Evolutionary conservation across 2,888 invertebrate species (phyloP).

Genomic region (Macrosiphum euphorbiae): DNA sequence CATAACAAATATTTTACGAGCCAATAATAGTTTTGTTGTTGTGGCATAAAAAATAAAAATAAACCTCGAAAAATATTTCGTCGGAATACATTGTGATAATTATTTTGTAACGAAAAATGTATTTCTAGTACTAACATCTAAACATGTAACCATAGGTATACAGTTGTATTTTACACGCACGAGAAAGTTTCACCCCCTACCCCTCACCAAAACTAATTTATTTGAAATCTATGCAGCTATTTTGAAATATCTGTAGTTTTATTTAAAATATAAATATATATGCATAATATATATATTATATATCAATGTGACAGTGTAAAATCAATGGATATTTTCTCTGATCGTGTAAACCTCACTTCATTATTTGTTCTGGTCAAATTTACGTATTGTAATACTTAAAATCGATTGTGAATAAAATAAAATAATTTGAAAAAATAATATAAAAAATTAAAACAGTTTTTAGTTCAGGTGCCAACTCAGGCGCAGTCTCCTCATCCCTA

Average conservation of each 20-base stretch:
- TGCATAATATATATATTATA: neutral
- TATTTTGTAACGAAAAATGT: too few relatives aligned
- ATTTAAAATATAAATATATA: neutral
- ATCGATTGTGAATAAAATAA: neutral
- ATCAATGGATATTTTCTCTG: neutral
- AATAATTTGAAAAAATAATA: neutral
- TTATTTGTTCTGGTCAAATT: neutral
- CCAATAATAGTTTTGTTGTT: neutral
- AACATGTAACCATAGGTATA: neutral
- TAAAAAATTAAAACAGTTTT: neutral
- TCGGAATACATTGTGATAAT: neutral
- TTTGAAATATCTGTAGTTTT: neutral
- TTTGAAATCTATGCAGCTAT: neutral
- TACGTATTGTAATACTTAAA: neutral
- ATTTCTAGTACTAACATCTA: neutral
- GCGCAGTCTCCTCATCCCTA: neutral
- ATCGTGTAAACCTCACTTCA: neutral
- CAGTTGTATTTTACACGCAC: neutral
- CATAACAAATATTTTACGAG: neutral
- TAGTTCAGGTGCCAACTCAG: neutral
- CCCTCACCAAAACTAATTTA: neutral
- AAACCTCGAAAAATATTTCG: neutral
- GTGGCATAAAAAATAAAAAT: neutral
- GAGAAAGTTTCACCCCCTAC: neutral
- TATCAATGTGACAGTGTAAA: neutral